Evolutionary conservation across 2,113 vertebrate species (phyloP).

Genomic region (Chaetorhynchus papuensis): DNA sequence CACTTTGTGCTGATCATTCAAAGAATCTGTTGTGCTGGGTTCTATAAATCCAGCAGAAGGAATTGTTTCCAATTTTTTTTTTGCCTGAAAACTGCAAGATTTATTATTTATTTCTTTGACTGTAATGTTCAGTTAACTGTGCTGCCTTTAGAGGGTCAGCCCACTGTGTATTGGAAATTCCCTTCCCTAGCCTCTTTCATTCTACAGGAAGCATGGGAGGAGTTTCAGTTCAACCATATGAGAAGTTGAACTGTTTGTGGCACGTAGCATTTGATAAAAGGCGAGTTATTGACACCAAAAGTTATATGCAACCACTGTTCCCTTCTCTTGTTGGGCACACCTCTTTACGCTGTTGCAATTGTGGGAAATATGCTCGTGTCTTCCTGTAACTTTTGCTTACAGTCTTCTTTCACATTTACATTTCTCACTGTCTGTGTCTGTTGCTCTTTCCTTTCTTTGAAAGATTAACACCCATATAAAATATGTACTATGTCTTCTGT

Average conservation of each 20-base stretch:
- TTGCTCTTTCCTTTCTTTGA: background rate
- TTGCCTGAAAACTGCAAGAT: background rate
- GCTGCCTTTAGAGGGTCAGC: background rate
- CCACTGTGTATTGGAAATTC: background rate
- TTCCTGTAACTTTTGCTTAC: background rate
- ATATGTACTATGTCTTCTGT: rapidly evolving
- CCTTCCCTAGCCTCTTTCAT: background rate
- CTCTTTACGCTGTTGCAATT: background rate
- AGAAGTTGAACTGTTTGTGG: background rate
- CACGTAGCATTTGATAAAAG: background rate
- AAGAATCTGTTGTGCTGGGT: background rate
- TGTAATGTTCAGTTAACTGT: background rate
- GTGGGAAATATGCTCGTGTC: background rate
- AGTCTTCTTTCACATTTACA: background rate
- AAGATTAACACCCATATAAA: background rate
- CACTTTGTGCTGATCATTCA: background rate
- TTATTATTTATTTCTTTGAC: background rate
- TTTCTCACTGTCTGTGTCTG: background rate
- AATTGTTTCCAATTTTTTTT: background rate
- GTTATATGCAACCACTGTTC: background rate
- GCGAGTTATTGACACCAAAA: background rate
- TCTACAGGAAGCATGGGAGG: background rate
- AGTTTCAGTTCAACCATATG: background rate
- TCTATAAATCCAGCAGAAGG: background rate
- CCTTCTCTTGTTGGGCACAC: background rate